Base-by-base conservation (phyloP, 2,113 vertebrate species). In the Ceyx margarethae region DNA sequence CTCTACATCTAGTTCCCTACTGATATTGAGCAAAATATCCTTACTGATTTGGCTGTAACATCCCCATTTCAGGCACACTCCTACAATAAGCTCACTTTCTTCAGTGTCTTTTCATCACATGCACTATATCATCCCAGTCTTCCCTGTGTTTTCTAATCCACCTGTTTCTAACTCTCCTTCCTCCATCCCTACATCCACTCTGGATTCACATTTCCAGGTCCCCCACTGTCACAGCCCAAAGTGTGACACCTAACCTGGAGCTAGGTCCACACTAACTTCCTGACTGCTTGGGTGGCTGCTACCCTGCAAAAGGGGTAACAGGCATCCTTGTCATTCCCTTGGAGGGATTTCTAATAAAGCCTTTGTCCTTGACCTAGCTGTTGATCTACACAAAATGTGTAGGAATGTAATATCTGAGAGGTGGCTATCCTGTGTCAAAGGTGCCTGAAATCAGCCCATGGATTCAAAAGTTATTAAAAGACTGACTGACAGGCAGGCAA, bases 381-480 rank as follows among this genome's bases (percentile, higher is more conserved):
- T 54, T 89, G 79, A 83, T 85, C 76, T 77, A 56, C 79, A 77
- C 65, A 71, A 64, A 91, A 80, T 16, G 33, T 21, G 71, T 79
- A 58, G 75, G 81, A 91, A 62, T 60, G 64, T 50, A 92, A 82
- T 92, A 89, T 80, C 81, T 77, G 67, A 89, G 81, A 80, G 46
- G 68, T 71, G 46, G 33, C 25, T 76, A 43, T 54, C 72, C 25
- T 43, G 28, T 66, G 85, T 89, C 95, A 94, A 85, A 94, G 93
- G 90, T 89, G 64, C 9, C 81, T 82, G 58, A 91, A 81, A 76
- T 29, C 60, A 89, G 29, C 18, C 81, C 65, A 12, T 12, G 28
- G 46, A 71, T 91, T 77, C 71, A 81, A 37, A 94, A 87, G 22
- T 87, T 87, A 94, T 87, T 80, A 94, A 87, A 23, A 74, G 46